A percentile compares a stretch with the other conserved stretches of the same genome.
Conservation (phyloP, 1,140 invertebrate genomes). For the Euura lappo region DNA sequence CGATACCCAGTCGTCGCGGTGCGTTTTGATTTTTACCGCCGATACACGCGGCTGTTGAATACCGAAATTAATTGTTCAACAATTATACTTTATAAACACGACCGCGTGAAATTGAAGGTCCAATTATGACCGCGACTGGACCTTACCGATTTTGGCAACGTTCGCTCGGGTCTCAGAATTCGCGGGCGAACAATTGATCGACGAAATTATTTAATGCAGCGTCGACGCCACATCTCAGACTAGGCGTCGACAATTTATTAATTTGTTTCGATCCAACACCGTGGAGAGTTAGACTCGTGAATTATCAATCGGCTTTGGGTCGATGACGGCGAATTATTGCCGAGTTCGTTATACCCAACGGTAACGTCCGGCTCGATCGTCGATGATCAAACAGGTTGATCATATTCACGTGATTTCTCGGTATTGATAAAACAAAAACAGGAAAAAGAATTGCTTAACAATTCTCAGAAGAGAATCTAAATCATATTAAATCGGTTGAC, state of each 20-base stretch:
- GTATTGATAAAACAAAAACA: too few species aligned
- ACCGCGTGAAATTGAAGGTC: too few species aligned
- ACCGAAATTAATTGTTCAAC: conserved; percentile 2
- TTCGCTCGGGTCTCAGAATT: too few species aligned
- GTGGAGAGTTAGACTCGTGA: background rate
- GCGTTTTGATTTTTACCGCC: background rate
- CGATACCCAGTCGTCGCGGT: background rate
- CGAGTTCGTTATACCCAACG: background rate
- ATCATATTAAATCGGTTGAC: conserved; percentile 55
- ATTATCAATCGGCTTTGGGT: conserved; percentile 1
- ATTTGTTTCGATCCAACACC: background rate
- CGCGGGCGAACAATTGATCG: too few species aligned
- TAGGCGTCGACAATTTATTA: background rate
- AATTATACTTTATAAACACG: background rate
- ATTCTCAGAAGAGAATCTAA: conserved; percentile 48
- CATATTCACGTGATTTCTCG: conserved; percentile 47
- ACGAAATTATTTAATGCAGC: background rate
- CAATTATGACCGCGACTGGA: too few species aligned
- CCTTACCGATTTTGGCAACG: too few species aligned
- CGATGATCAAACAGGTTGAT: background rate
- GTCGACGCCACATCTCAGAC: background rate
- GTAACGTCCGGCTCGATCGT: too few species aligned
- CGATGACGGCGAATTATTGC: background rate
- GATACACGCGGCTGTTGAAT: background rate
- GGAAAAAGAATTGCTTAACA: conserved; percentile 43